These are phyloP conservation scores for Stenolophus ochropezus DNA, from an alignment of 2,888 invertebrate genomes.

Conservation along the genomic window DNA sequence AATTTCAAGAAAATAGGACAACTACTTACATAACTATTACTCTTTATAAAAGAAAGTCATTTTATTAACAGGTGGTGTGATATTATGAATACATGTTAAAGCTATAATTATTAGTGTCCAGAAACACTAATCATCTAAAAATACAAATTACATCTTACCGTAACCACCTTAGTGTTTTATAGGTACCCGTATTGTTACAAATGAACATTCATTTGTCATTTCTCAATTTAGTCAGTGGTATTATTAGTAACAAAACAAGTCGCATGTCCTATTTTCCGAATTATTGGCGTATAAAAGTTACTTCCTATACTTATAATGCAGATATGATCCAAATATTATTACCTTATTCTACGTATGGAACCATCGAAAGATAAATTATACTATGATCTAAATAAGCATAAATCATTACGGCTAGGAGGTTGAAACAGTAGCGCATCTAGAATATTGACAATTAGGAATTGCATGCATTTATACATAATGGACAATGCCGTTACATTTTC, in stretches of 20 bases:
- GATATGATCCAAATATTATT: constrained; percentile 33
- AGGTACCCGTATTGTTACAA: constrained; percentile 42
- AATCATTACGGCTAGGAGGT: neutral
- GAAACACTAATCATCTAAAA: constrained; percentile 21
- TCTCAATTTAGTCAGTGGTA: constrained; percentile 17
- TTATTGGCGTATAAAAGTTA: constrained; percentile 16
- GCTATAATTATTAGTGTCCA: constrained; percentile 28
- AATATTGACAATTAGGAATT: neutral
- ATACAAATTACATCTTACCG: constrained; percentile 33
- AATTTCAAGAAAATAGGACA: constrained; percentile 40
- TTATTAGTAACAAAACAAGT: constrained; percentile 19
- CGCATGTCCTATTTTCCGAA: constrained; percentile 29
- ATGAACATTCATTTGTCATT: constrained; percentile 24
- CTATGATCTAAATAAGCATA: constrained; percentile 9
- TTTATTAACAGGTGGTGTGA: constrained; percentile 22
- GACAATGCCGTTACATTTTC: neutral
- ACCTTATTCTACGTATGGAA: constrained; percentile 7
- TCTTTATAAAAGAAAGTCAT: neutral
- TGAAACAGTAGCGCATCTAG: neutral
- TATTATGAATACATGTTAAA: constrained; percentile 39
- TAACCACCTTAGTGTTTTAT: constrained; percentile 32
- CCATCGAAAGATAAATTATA: constrained; percentile 6
- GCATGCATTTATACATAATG: neutral
- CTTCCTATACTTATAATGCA: constrained; percentile 35
- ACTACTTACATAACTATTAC: constrained; percentile 1